Evolutionary conservation across 2,113 vertebrate genomes (phyloP), one percentile per base, ranked within the genome.

Genomic region (Phylloscopus whistleri): DNA sequence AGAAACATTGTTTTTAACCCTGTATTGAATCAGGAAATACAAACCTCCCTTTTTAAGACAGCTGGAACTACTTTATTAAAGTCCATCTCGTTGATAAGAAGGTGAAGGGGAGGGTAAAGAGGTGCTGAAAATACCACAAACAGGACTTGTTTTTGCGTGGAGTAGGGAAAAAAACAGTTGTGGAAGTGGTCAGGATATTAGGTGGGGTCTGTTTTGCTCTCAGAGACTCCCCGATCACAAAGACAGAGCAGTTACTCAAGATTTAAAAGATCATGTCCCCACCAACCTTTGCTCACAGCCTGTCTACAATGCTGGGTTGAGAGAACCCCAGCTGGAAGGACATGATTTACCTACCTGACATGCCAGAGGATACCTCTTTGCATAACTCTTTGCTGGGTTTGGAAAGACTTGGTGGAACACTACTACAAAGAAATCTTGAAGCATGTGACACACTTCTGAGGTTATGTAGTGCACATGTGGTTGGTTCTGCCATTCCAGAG

Each of bases 1-100:
- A 96, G 86, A 91, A 93, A 94, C 21, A 7, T 74, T 95, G 48
- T 89, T 92, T 70, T 97, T 95, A 96, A 95, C 83, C 92, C 73
- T 84, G 64, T 22, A 31, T 37, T 51, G 73, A 94, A 84, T 66
- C 14, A 73, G 87, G 53, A 93, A 91, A 76, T 41, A 30, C 15
- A 41, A 78, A 68, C 24, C 16, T 80, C 0, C 1, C 44, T 78
- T 81, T 77, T 84, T 26, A 64, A 82, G 59, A 59, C 72, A 81
- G 64, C 56, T 82, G 73, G 49, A 90, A 69, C 14, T 69, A 56
- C 44, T 84, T 78, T 79, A 52, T 6, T 62, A n/a, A 87, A 72
- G 15, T 55, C 92, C 26, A 56, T 55, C 28, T 78, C 41, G 83
- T 69, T 72, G 88, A 96, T 82, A 94, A 81, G 39, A 58, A 26